Evolutionary conservation across 2,113 vertebrate genomes (phyloP), one percentile per base, ranked within the genome.

Genomic region (Pseudopodoces humilis): DNA sequence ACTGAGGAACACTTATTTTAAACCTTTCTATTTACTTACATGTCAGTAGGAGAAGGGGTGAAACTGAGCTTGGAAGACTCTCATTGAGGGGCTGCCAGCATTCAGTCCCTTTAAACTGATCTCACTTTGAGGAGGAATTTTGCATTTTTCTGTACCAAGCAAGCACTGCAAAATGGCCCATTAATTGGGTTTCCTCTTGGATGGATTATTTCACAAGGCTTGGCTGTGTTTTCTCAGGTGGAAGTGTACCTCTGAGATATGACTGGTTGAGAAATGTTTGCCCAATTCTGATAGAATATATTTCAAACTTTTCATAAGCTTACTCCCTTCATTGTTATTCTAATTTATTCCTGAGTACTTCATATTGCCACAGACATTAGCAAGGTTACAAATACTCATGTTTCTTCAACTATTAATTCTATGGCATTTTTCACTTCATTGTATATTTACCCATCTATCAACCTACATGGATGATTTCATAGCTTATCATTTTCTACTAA

Each of bases 381-480:
- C 1, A 0, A 94, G 94, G 83, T 93, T 94, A 95, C 84, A 96
- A 88, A 86, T 70, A 90, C n/a, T 92, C 88, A 53, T 22, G 44
- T 83, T 71, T 92, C 75, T 88, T 56, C 52, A 67, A 56, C 49
- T 46, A 71, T 94, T 94, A 90, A 86, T 91, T 95, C 86, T 77
- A 95, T 92, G 72, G 82, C 59, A 95, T 88, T 86, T 91, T 96
- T 74, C 85, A 77, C 59, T 94, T 90, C 76, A 86, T 52, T 4
- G 4, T 90, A 43, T 93, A 93, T 93, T 92, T 90, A 92, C 56
- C 62, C 9, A 0, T 49, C 80, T 86, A 64, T 96, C 96, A 95
- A 83, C 56, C 85, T 94, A 50, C 72, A 92, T 11, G 80, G 86
- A 96, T 94, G 86, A 97, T 72, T 94, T 95, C 76, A 96, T 39